Evolutionary conservation across 2,888 invertebrate genomes (phyloP), one percentile per base, ranked within the genome.

Genomic region (Creontiades dilutus): DNA sequence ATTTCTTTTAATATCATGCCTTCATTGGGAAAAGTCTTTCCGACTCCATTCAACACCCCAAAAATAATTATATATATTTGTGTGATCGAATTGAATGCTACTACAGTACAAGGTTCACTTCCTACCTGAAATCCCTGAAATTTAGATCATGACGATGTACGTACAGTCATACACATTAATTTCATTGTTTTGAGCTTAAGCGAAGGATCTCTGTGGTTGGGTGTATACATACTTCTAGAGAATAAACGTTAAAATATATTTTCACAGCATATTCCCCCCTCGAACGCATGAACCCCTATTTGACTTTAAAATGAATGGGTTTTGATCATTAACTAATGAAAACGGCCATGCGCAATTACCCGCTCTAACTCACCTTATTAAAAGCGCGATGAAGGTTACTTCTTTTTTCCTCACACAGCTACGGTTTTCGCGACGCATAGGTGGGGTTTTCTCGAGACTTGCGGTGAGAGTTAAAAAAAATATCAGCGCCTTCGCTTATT

Each of bases 231-330:
- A 57, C 13, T 57, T 57, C 7, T 16, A 0, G n/a, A n/a, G 16
- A 16, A n/a, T n/a, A 57, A 0, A 57, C 19, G n/a, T 57, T 57
- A 7, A 37, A 57, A 68, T 12, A 68, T 68, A 52, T 19, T 68
- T 27, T 68, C 68, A 68, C 13, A 23, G 23, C 12, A 23, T 12
- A 27, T 68, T 68, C 5, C 23, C 68, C 2, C 13, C 68, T 23
- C 0, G 12, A 12, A 68, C 23, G n/a, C 0, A 16, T 16, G 16
- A 0, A 5, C 57, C 16, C 16, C n/a, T 16, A 68, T 68, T 68
- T 68, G 68, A 68, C 68, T 68, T 68, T 68, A 23, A 68, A 68
- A 68, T 68, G 68, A 68, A 68, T 23, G 23, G 68, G 19, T 23
- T 68, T 23, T 68, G 68, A 19, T 68, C 68, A 68, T 68, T 23